phyloP scores from a whole-genome alignment of 2,797 vertebrate genomes.

The Micrastur ruficollis region DNA sequence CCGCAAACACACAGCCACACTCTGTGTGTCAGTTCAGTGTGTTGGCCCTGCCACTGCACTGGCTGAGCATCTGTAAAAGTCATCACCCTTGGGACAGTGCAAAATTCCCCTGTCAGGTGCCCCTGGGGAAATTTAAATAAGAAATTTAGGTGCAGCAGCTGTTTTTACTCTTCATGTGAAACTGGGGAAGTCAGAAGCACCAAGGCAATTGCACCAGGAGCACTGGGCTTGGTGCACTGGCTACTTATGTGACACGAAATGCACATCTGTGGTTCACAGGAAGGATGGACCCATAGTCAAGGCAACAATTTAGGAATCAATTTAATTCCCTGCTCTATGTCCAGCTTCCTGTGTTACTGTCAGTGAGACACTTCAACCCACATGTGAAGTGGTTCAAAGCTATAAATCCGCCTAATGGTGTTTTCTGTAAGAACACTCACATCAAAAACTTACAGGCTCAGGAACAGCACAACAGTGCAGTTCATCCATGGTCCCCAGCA shows the following conservation, averaged over 20 bases:
- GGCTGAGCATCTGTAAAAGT: not conserved
- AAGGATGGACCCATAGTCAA: not conserved
- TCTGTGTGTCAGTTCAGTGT: fast-evolving
- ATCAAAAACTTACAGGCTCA: not conserved
- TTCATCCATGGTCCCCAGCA: not conserved
- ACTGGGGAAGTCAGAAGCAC: not conserved
- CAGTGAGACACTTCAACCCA: fast-evolving
- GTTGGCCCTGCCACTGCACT: fast-evolving
- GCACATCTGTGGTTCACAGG: fast-evolving
- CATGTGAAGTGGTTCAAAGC: not conserved
- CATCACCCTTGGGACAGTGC: not conserved
- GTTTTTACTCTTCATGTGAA: not conserved
- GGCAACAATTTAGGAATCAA: not conserved
- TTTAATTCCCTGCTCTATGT: not conserved
- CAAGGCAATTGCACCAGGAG: not conserved
- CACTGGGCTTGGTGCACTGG: not conserved
- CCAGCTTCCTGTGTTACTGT: not conserved
- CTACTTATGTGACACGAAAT: fast-evolving
- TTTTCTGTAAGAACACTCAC: not conserved
- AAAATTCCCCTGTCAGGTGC: not conserved
- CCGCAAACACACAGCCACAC: fast-evolving
- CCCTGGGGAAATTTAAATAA: not conserved
- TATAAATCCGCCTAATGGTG: not conserved
- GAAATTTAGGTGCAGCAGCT: not conserved
- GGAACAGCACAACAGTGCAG: not conserved